Percentiles rank a stretch among this genome's conserved stretches.
Conservation (phyloP, 1,140 invertebrate species). For the Diplogasteroides magnus region DNA sequence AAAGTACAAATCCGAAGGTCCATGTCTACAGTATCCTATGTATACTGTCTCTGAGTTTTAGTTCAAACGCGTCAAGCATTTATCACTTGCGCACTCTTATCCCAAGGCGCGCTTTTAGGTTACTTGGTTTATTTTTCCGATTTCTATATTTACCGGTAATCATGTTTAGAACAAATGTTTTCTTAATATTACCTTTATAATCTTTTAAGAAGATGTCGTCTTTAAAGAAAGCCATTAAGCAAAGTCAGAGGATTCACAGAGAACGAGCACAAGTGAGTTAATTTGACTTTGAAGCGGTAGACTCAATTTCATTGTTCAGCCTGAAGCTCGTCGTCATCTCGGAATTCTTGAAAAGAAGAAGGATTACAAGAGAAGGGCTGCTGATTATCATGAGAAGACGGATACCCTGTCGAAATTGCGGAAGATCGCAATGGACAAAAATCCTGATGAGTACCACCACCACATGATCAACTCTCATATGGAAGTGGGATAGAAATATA, state of each 20-base stretch:
- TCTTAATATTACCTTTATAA: too few species aligned
- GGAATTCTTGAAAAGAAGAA: slow-evolving; percentile 92
- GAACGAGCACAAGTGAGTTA: slow-evolving; percentile 25
- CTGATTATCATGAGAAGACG: slow-evolving; percentile 67
- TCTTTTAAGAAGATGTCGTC: background rate
- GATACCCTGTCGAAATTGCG: slow-evolving; percentile 74
- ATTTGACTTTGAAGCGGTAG: background rate
- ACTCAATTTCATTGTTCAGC: slow-evolving; percentile 59
- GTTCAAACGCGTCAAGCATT: too few species aligned
- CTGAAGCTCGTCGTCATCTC: slow-evolving; percentile 71
- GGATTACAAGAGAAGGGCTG: slow-evolving; percentile 79
- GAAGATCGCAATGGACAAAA: slow-evolving; percentile 78
- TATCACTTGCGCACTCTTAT: too few species aligned
- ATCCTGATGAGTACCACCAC: slow-evolving; percentile 97
- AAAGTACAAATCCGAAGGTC: too few species aligned
- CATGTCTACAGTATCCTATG: too few species aligned
- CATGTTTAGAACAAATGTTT: too few species aligned
- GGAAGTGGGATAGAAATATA: slow-evolving; percentile 57
- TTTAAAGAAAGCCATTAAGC: background rate
- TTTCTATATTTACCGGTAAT: too few species aligned
- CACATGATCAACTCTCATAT: slow-evolving; percentile 91
- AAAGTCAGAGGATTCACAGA: slow-evolving; percentile 23
- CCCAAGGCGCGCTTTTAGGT: too few species aligned
- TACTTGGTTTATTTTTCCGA: too few species aligned
- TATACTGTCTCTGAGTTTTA: too few species aligned